Percentiles rank a stretch among this genome's conserved stretches.
Evolutionary conservation across 1,140 invertebrate species (phyloP).

Genomic region (Zaprionus vittiger): DNA sequence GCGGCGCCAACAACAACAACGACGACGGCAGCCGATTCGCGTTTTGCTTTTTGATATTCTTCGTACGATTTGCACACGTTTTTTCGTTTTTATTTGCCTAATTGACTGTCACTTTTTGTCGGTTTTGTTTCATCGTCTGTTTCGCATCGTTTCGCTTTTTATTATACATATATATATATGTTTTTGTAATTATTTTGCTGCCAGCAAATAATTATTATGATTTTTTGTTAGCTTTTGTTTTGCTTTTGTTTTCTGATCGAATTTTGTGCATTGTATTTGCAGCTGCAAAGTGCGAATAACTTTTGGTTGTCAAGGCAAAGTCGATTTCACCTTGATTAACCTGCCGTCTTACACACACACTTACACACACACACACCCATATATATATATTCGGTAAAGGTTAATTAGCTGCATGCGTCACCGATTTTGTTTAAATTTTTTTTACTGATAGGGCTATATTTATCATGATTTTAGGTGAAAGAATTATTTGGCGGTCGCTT

Average conservation of each 20-base stretch:
- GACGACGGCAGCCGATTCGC: slow-evolving; percentile 1
- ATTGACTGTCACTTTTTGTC: slow-evolving; percentile 32
- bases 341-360: neutral
- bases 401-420: no score
- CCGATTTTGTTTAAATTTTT: no score
- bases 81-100: slow-evolving; percentile 34
- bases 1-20: slow-evolving; percentile 8
- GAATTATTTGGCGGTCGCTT: no score
- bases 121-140: slow-evolving; percentile 11
- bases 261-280: slow-evolving; percentile 22
- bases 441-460: no score
- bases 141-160: slow-evolving; percentile 14
- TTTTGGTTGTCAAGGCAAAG: slow-evolving; percentile 44
- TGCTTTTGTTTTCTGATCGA: slow-evolving; percentile 6
- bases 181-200: slow-evolving; percentile 29
- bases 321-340: slow-evolving; percentile 34
- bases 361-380: neutral
- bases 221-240: slow-evolving; percentile 9
- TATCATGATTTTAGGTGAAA: no score
- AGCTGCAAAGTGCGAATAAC: slow-evolving; percentile 31
- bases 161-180: neutral
- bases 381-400: no score
- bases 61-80: slow-evolving; percentile 36
- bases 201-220: slow-evolving; percentile 26
- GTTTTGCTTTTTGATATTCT: slow-evolving; percentile 31